Evolutionary conservation across 1,140 invertebrate genomes (phyloP).

Genomic region (Drosophila nebulosa): DNA sequence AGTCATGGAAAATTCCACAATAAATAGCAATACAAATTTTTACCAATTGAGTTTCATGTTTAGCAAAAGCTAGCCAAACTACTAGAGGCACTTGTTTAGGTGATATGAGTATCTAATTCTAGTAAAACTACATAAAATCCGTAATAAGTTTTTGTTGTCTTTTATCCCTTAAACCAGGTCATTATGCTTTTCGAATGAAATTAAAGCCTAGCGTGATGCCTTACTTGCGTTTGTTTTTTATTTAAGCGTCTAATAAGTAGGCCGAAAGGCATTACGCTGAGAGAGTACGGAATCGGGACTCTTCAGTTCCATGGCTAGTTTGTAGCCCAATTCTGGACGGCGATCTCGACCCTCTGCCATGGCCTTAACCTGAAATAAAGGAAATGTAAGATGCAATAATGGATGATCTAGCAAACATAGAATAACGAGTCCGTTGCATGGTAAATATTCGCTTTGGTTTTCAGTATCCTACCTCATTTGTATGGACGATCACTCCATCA

Average conservation of each 20-base stretch:
- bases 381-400: background rate
- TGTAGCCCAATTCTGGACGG: conserved; percentile 92
- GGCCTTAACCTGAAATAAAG: conserved; percentile 84
- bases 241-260: conserved; percentile 41
- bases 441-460: background rate
- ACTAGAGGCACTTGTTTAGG: conserved; percentile 48
- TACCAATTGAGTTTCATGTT: conserved; percentile 25
- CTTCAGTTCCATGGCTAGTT: conserved; percentile 91
- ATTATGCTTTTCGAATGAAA: background rate
- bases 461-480: conserved; percentile 82
- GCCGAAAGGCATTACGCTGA: conserved; percentile 72
- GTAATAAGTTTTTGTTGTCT: conserved; percentile 29
- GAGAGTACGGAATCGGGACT: conserved; percentile 81
- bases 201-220: conserved; percentile 32
- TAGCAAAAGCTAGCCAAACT: conserved; percentile 64
- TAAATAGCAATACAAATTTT: conserved; percentile 33
- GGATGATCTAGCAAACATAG: background rate
- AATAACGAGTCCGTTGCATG: no score
- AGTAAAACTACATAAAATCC: conserved; percentile 33
- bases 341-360: conserved; percentile 94
- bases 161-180: conserved; percentile 22
- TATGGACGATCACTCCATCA: conserved; percentile 90
- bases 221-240: conserved; percentile 1
- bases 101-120: conserved; percentile 26
- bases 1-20: conserved; percentile 33